Percentiles rank a stretch among this genome's conserved stretches.
phyloP scores from a whole-genome alignment of 2,113 vertebrate species.

The Cyanoderma ruficeps region DNA sequence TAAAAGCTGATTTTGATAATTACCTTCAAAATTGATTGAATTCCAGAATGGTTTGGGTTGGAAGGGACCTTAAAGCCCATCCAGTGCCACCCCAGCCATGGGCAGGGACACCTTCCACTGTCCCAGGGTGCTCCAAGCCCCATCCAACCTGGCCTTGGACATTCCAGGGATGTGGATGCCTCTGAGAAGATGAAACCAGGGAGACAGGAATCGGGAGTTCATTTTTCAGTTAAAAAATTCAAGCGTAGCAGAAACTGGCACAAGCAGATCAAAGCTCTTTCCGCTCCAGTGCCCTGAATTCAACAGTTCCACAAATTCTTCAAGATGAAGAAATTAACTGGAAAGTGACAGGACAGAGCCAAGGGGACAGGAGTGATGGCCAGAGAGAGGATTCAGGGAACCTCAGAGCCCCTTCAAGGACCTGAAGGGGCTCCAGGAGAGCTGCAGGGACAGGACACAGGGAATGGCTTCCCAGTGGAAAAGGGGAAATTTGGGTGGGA shows the following conservation, averaged over 20 bases:
- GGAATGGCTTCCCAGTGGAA: not conserved
- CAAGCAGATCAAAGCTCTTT: not conserved
- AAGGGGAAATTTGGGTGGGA: too few relatives aligned
- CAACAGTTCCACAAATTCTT: not conserved
- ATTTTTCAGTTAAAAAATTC: not conserved
- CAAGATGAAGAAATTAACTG: not conserved
- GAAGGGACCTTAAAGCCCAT: accelerated
- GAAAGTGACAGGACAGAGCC: not conserved
- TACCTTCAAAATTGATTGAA: not conserved
- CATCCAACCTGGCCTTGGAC: accelerated
- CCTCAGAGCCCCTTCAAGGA: accelerated
- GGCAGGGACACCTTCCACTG: not conserved
- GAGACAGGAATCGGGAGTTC: not conserved
- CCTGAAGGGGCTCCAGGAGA: not conserved
- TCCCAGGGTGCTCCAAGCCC: not conserved
- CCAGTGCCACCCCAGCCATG: not conserved
- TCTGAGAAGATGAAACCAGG: not conserved
- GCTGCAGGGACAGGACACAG: not conserved
- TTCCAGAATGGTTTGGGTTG: not conserved
- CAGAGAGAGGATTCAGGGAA: not conserved
- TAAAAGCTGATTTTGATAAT: not conserved
- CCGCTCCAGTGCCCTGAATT: not conserved
- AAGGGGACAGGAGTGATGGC: not conserved
- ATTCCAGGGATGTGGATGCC: not conserved
- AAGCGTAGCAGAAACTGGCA: not conserved